Base-by-base conservation (phyloP, 2,113 vertebrate species). In the Dipodomys ordii region DNA sequence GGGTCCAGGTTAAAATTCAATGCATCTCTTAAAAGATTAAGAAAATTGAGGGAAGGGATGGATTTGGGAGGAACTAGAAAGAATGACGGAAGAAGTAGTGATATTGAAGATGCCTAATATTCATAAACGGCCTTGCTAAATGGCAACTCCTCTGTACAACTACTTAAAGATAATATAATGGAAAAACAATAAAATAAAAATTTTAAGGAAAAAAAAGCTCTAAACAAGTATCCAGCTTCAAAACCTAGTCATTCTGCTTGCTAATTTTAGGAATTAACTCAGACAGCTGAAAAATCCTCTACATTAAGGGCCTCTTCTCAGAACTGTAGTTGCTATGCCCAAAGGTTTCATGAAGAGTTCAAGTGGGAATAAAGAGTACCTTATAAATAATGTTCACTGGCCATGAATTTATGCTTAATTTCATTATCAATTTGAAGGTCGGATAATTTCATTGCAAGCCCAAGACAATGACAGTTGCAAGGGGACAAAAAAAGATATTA, bases 391-490 rank as follows among this genome's bases (percentile, higher is more conserved):
- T 30, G 46, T 22, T 10, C 22, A 27, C 3, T n/a, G 80, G 87
- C 7, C 16, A 13, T 25, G 8, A 65, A 73, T 39, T 69, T 60
- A 13, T 39, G 27, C 46, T 68, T 67, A 12, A 68, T 80, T 77
- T 83, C 62, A 82, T 91, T 49, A 65, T 72, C 44, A 68, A 49
- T 57, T 72, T 91, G 80, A 53, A 83, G 64, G 77, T 53, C 72
- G 46, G 81, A 83, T 27, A 65, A 80, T 44, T 79, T 91, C 64
- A 53, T 57, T 44, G 30, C 12, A 76, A 93, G n/a, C 53, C 44
- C 57, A 77, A 76, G 60, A 87, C 44, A 62, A 65, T 57, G 84
- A 53, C 62, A 89, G 67, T 69, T 68, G 22, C 83, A 35, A 76
- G 30, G 86, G 46, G 72, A 69, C 68, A 53, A 65, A 46, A 87